Conservation (phyloP, 2,113 vertebrate genomes). For the Aspidoscelis tigris region DNA sequence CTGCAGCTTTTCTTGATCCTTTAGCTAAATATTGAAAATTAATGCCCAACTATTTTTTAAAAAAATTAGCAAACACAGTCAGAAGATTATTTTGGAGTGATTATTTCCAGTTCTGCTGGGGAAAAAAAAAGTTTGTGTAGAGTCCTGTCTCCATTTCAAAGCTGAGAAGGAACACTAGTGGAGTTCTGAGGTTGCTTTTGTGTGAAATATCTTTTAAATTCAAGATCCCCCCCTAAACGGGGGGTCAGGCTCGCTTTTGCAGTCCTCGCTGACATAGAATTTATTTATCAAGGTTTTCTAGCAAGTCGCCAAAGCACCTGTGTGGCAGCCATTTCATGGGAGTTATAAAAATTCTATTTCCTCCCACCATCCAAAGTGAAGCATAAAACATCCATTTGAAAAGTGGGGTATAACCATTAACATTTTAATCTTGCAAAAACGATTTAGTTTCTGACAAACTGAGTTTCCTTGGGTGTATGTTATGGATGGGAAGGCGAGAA, state of each 20-base stretch:
- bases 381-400: constrained; percentile 56
- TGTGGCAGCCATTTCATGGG: constrained; percentile 48
- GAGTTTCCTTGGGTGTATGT: constrained; percentile 43
- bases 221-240: constrained; percentile 48
- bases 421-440: constrained; percentile 72
- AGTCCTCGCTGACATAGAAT: constrained; percentile 52
- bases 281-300: constrained; percentile 67
- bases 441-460: constrained; percentile 60
- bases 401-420: constrained; percentile 68
- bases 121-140: background rate
- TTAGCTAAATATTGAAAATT: background rate
- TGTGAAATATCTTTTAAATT: constrained; percentile 48
- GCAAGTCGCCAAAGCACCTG: constrained; percentile 45
- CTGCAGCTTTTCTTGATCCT: background rate
- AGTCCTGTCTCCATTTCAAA: constrained; percentile 15
- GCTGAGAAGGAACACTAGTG: background rate
- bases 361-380: constrained; percentile 55
- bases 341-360: constrained; percentile 74
- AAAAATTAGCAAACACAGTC: background rate
- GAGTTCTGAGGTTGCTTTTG: constrained; percentile 29
- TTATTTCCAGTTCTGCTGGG: constrained; percentile 17
- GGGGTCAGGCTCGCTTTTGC: constrained; percentile 43
- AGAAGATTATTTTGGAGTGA: constrained; percentile 18
- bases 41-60: constrained; percentile 26
- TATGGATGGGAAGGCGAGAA: background rate